Conservation (phyloP, 1,140 invertebrate species). For the Aporrectodea caliginosa region DNA sequence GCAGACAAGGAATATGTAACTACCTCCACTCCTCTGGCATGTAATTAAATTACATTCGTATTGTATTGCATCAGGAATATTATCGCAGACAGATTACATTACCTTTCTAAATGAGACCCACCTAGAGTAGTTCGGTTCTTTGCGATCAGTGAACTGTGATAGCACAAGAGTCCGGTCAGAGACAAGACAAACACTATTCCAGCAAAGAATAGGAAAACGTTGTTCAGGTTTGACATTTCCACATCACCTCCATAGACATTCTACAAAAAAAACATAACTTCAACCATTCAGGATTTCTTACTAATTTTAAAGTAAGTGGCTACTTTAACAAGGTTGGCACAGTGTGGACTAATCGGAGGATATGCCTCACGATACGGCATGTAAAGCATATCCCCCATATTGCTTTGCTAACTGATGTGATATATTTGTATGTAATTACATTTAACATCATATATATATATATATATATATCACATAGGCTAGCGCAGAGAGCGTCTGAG, state of each 20-base stretch:
- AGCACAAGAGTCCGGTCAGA: slow-evolving; percentile 87
- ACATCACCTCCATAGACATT: slow-evolving; percentile 5
- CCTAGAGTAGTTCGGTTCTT: slow-evolving; percentile 92
- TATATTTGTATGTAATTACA: no score
- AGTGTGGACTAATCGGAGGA: not conserved
- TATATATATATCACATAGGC: no score
- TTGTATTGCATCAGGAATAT: no score
- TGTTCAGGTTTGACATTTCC: slow-evolving; percentile 69
- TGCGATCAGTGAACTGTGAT: slow-evolving; percentile 88
- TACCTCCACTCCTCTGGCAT: no score
- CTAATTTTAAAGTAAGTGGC: not conserved
- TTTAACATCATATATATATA: no score
- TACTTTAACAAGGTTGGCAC: not conserved
- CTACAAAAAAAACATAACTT: not conserved
- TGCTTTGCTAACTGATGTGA: no score
- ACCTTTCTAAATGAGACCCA: no score
- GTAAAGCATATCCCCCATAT: no score
- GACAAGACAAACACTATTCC: slow-evolving; percentile 94
- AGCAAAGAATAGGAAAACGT: slow-evolving; percentile 94
- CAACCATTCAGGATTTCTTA: not conserved
- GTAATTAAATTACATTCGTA: no score
- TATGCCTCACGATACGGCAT: not conserved
- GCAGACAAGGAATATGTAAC: no score
- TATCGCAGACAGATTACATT: no score
- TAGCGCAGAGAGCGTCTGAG: no score